These are phyloP conservation scores for Podotricha telesiphe DNA, from an alignment of 2,888 invertebrate species.

Conservation along the genomic window DNA sequence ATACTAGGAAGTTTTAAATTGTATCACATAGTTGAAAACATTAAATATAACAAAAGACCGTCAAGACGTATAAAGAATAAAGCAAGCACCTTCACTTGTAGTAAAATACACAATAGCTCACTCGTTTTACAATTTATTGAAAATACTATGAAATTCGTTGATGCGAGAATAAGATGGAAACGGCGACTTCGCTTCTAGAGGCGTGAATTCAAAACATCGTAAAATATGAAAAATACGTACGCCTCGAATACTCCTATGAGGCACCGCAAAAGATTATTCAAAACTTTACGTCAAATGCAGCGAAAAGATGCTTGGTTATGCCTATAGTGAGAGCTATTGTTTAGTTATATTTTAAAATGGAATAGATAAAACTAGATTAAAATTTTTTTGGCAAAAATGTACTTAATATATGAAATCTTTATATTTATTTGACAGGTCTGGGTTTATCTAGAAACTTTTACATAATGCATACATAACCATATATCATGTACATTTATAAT, in stretches of 20 bases:
- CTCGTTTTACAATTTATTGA: conserved; percentile 54
- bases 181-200: conserved; percentile 57
- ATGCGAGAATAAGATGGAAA: conserved; percentile 49
- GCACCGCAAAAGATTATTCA: conserved; percentile 32
- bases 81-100: conserved; percentile 44
- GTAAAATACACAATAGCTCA: conserved; percentile 46
- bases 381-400: too few species aligned
- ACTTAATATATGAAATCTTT: too few species aligned
- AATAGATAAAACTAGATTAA: too few species aligned
- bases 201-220: conserved; percentile 77
- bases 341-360: not conserved
- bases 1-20: not conserved
- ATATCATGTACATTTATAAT: too few species aligned
- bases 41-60: conserved; percentile 39
- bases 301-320: conserved; percentile 36
- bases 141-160: conserved; percentile 52
- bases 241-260: conserved; percentile 12
- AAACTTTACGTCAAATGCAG: conserved; percentile 39
- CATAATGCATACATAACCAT: too few species aligned
- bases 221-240: conserved; percentile 67
- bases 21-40: conserved; percentile 21
- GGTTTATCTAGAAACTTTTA: too few species aligned
- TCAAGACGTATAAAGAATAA: conserved; percentile 46
- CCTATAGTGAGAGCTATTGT: not conserved
- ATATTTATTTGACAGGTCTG: too few species aligned